Base-by-base conservation (phyloP, 2,888 invertebrate genomes). In the Plemyria rubiginata region DNA sequence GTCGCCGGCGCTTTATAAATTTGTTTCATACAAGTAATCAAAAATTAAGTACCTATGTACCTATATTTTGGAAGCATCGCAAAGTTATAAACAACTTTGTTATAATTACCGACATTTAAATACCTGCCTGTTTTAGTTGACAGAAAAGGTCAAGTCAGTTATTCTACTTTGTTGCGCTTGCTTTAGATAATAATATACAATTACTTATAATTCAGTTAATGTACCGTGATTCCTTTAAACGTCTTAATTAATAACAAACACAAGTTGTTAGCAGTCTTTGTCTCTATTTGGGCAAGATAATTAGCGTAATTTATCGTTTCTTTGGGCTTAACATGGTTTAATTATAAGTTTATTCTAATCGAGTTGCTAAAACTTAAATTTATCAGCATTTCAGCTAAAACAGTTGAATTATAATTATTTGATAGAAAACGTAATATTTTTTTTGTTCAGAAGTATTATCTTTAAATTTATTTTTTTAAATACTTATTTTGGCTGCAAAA, bases 91-190 rank as follows among this genome's bases (percentile, higher is more conserved):
- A 38, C 55, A 52, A 22, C 48, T 53, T 38, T 15, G 43, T 49
- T 36, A 36, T 36, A 36, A 36, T 36, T 36, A 54, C 43, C 53
- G 36, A 49, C 53, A 57, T 62, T 53, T 62, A 43, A 52, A 41
- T 28, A 11, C 36, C 28, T 60, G 41, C 46, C 50, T 16, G 29
- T 45, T 54, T 53, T 46, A 56, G 43, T 28, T 48, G 57, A 58
- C 54, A 54, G 58, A 54, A 50, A 58, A 62, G 62, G 58, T 58
- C 62, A 58, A 54, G 53, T 36, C 43, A 46, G 38, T 28, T 57
- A 53, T 49, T 28, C 12, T 15, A 54, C 41, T 54, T 54, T 15
- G 49, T 50, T 54, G n/a, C 28, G 54, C 40, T 41, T 50, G 28
- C 22, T 36, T 52, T 32, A 48, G n/a, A 48, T 49, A 49, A 57